Conservation (phyloP, 2,888 invertebrate genomes). For the Bursaphelenchus okinawaensis region DNA sequence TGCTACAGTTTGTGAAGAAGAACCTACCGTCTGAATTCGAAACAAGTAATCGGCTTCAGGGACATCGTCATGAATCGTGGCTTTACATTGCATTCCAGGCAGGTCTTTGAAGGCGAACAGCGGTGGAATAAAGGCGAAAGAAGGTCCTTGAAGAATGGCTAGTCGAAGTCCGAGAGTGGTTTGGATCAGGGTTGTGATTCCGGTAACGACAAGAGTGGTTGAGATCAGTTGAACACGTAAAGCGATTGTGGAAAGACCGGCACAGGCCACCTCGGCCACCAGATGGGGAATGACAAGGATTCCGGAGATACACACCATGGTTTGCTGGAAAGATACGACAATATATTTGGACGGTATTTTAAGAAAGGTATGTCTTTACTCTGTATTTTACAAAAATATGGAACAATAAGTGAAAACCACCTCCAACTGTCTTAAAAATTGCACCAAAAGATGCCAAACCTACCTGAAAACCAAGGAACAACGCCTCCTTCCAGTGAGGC, state of each 20-base stretch:
- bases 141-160: conserved; percentile 46
- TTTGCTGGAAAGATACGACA: conserved; percentile 36
- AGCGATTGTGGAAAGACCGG: conserved; percentile 40
- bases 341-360: conserved; percentile 4
- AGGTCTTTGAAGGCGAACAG: conserved; percentile 39
- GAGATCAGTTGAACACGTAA: conserved; percentile 47
- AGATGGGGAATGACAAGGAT: conserved; percentile 46
- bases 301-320: conserved; percentile 48
- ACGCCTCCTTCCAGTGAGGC: conserved; percentile 23
- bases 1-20: not conserved
- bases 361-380: not conserved
- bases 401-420: too few species aligned
- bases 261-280: conserved; percentile 42
- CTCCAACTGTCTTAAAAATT: not conserved
- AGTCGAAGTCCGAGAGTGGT: conserved; percentile 46
- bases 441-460: not conserved
- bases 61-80: conserved; percentile 31
- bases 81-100: conserved; percentile 32
- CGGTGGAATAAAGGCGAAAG: conserved; percentile 51
- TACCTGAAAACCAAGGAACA: conserved; percentile 23
- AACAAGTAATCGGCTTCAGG: conserved; percentile 35
- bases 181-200: conserved; percentile 46
- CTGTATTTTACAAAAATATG: not conserved
- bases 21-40: conserved; percentile 21
- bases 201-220: conserved; percentile 46